A percentile compares a stretch with the other conserved stretches of the same genome.
phyloP scores from a whole-genome alignment of 2,797 vertebrate species.

The Lycodopsis pacificus region DNA sequence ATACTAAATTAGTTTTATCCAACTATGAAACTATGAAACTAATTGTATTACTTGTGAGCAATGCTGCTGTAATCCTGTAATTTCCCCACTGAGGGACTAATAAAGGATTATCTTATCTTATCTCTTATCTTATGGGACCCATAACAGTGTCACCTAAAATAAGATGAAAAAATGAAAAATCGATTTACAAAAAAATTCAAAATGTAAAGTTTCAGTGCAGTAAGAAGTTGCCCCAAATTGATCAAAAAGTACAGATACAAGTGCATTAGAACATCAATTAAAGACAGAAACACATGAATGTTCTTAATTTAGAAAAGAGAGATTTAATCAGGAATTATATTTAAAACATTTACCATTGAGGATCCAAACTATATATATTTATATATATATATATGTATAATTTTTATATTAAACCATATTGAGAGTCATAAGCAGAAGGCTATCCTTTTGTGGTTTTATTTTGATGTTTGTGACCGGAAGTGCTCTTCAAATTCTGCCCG shows the following conservation, averaged over 20 bases:
- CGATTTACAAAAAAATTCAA: not conserved
- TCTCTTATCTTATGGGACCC: not conserved
- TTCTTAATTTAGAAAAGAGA: too few species aligned
- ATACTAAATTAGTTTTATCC: not conserved
- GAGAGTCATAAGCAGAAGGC: not conserved
- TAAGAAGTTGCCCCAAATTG: not conserved
- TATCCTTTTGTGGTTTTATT: slow-evolving; percentile 16
- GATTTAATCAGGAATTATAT: not conserved
- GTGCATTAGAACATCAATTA: too few species aligned
- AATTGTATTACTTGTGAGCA: too few species aligned
- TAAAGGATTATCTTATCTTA: too few species aligned
- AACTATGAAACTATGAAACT: not conserved
- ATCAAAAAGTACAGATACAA: too few species aligned
- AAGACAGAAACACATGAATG: too few species aligned
- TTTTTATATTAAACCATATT: not conserved
- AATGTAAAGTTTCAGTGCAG: not conserved
- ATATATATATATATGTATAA: too few species aligned
- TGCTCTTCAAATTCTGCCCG: not conserved
- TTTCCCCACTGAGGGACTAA: too few species aligned
- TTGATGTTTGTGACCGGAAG: not conserved
- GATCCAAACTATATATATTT: not conserved
- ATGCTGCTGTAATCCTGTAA: too few species aligned
- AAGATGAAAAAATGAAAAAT: too few species aligned
- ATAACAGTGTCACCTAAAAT: not conserved
- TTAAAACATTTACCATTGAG: not conserved